Evolutionary conservation across 2,888 invertebrate genomes (phyloP), one percentile per base, ranked within the genome.

Genomic region (Netelia virgata): DNA sequence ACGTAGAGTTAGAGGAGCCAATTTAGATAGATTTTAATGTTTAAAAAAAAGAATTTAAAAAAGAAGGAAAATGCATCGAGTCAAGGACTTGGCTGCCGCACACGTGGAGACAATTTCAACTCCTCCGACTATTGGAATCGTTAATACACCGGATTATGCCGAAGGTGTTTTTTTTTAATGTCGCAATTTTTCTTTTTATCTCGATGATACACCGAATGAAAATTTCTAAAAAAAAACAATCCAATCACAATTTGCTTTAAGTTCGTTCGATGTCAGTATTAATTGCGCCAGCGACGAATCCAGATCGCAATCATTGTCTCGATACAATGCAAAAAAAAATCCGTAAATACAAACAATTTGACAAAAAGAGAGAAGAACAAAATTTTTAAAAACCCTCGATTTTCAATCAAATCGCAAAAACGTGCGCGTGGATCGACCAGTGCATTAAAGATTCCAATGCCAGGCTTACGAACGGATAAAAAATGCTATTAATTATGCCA

Each of bases 381-480:
- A 63, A 23, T n/a, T n/a, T n/a, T n/a, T n/a, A n/a, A 64, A 28
- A 18, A 63, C 53, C 59, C 5, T 47, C 20, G 43, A 64, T 47
- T 74, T 18, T 20, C 18, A 23, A 66, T 47, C 20, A n/a, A 66
- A 66, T 55, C 28, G 9, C 28, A 16, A 70, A 43, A 61, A 6
- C 16, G 23, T 72, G 2, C 20, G 72, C 47, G 70, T 63, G 28
- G 20, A 41, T 20, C 57, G 28, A 55, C 69, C 69, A 53, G 86
- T 89, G 86, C 86, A 89, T 90, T 87, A 88, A 89, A 86, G 90
- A 89, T 90, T 89, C 89, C 87, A 86, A 89, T 81, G 50, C 69
- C 83, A 88, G 84, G 69, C 77, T 87, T 86, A 84, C 69, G 84
- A 82, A 73, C 81, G 82, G 10, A 50, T 50, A 55, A 11, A 11